A percentile compares a stretch with the other conserved stretches of the same genome.
These are phyloP conservation scores for Nysson spinosus DNA, from an alignment of 2,888 invertebrate genomes.

Conservation along the genomic window DNA sequence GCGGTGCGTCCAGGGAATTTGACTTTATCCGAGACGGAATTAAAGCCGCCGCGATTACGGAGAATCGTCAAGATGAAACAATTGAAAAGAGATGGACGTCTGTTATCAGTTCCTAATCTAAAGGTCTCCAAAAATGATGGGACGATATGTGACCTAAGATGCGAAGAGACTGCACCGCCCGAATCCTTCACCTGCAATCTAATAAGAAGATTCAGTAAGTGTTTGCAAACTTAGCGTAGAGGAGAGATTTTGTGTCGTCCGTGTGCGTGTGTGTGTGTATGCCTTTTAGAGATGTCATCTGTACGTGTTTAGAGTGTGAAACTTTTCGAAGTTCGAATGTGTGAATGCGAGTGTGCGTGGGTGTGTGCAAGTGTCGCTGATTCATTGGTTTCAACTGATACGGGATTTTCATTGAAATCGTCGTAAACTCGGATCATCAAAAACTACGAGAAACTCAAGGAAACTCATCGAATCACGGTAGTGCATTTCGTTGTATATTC, in stretches of 20 bases:
- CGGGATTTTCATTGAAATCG: constrained; percentile 19
- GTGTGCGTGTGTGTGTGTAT: too few species aligned
- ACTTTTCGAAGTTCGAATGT: constrained; percentile 47
- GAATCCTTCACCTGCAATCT: constrained; percentile 85
- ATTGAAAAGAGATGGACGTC: constrained; percentile 82
- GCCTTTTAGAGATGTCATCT: constrained; percentile 49
- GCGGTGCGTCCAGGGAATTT: constrained; percentile 59
- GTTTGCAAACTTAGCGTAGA: constrained; percentile 72
- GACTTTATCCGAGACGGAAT: constrained; percentile 56
- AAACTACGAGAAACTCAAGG: constrained; percentile 16
- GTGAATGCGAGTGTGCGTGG: constrained; percentile 17
- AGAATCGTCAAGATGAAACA: constrained; percentile 71
- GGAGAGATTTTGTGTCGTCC: constrained; percentile 61
- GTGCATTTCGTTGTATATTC: constrained; percentile 34
- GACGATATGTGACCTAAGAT: constrained; percentile 80
- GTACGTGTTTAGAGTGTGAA: constrained; percentile 52
- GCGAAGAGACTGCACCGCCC: constrained; percentile 76
- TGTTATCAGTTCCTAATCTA: constrained; percentile 88
- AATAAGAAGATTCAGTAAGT: constrained; percentile 94
- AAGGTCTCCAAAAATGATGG: constrained; percentile 80
- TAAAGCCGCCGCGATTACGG: constrained; percentile 60
- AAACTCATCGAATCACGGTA: not conserved
- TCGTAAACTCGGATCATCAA: too few species aligned
- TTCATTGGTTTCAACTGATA: not conserved
- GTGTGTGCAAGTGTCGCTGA: constrained; percentile 27